These are phyloP conservation scores for Conus ventricosus DNA, from an alignment of 1,140 invertebrate species.

Conservation along the genomic window DNA sequence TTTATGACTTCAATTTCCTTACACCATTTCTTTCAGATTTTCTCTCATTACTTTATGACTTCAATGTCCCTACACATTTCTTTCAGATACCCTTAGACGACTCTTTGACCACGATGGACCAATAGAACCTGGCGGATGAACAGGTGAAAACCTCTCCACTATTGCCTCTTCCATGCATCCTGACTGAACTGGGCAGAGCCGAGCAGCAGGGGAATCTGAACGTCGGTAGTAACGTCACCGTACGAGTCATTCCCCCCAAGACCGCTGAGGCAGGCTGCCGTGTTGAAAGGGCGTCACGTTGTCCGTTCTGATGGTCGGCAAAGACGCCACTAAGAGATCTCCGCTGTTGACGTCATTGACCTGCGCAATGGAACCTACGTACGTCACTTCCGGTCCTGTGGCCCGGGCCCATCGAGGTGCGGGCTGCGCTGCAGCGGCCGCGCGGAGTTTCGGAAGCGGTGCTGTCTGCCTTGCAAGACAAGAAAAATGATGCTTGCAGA, in stretches of 20 bases:
- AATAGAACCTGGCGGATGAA: constrained; percentile 7
- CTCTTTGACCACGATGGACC: background rate
- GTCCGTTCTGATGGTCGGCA: constrained; percentile 40
- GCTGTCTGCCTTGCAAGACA: background rate
- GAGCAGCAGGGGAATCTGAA: background rate
- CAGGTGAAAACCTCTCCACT: background rate
- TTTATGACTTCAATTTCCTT: too few species aligned
- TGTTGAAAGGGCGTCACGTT: constrained; percentile 25
- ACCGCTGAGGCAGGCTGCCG: background rate
- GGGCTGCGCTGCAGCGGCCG: constrained; percentile 34
- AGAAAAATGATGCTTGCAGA: background rate
- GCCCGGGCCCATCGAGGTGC: constrained; percentile 38
- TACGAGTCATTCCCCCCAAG: constrained; percentile 23
- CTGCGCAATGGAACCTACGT: constrained; percentile 49
- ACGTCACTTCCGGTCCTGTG: constrained; percentile 40
- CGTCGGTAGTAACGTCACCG: constrained; percentile 6
- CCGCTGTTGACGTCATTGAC: constrained; percentile 41
- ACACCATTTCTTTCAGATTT: too few species aligned
- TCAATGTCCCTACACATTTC: background rate
- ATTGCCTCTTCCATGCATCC: background rate
- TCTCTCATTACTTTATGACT: too few species aligned
- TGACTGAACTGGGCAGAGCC: background rate
- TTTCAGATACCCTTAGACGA: background rate
- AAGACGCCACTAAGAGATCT: background rate
- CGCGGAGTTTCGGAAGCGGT: constrained; percentile 22